Percentiles rank a stretch among this genome's conserved stretches.
Conservation (phyloP, 2,113 vertebrate genomes). For the Dicerorhinus sumatrensis region DNA sequence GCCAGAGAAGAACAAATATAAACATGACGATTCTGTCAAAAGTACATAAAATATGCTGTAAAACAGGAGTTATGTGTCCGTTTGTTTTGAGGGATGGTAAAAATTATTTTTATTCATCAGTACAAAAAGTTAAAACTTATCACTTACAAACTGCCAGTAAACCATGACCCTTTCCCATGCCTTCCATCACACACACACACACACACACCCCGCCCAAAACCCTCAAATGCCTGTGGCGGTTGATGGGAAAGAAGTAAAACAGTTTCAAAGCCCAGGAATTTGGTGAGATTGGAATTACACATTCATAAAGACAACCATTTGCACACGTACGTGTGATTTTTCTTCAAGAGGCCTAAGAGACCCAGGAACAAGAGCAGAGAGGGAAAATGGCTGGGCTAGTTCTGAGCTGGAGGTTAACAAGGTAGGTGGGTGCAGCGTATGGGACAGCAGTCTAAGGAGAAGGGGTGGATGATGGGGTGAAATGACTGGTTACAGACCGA, state of each 20-base stretch:
- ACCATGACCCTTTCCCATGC: not conserved
- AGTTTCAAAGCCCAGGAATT: not conserved
- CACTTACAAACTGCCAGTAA: not conserved
- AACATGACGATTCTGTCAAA: not conserved
- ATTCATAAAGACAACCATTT: not conserved
- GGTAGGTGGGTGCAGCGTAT: not conserved
- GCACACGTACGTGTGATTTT: not conserved
- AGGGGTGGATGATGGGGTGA: not conserved
- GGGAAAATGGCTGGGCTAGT: not conserved
- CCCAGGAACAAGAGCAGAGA: not conserved
- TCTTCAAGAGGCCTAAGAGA: not conserved
- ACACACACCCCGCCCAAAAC: no score
- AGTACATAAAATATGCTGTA: not conserved
- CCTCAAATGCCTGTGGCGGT: not conserved
- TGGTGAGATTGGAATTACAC: not conserved
- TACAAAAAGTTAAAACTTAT: not conserved
- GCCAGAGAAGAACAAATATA: not conserved
- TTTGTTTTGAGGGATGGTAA: not conserved
- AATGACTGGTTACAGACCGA: not conserved
- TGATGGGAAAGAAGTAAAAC: not conserved
- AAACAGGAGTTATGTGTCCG: not conserved
- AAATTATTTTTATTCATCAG: not conserved
- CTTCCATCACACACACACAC: not conserved
- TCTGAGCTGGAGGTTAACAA: not conserved
- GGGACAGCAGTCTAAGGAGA: not conserved